Base-by-base conservation (phyloP, 1,140 invertebrate genomes). In the Scaptomyza montana region DNA sequence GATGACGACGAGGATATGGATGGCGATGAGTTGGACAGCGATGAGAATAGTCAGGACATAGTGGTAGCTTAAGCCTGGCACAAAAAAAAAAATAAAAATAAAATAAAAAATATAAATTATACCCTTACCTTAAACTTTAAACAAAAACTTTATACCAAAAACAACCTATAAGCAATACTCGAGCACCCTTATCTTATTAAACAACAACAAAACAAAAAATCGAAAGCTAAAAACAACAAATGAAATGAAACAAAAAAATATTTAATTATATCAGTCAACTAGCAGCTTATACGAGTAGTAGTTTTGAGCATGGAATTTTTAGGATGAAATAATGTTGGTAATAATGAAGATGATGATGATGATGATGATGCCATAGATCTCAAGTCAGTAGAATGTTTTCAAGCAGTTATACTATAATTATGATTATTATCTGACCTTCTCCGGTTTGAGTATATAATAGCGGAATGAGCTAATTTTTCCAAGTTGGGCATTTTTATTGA, bases 11-110 rank as follows among this genome's bases (percentile, higher is more conserved):
- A 84, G 39, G 80, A 85, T 36, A 30, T 85, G 66, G 81, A 87
- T 13, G 90, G 91, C 55, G 91, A 92, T 53, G 91, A 92, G 56
- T 16, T 16, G 16, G 81, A 87, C 16, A 90, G 91, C 55, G 91
- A 92, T 53, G 91, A 92, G 56, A 91, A 92, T 30, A 92, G 92
- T 61, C 91, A 92, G 74, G 91, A 92, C 73, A 92, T 92, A 69
- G 81, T 90, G 60, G 91, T 91, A 73, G 90, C 91, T 49, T 92
- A 92, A 68, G 68, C 4, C 39, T 33, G 25, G 63, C 43, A 41
- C 16, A 59, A 25, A 25, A 2, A 25, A 25, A 25, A 25, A 1
- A 25, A 3, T 0, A 25, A 1, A 25, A 25, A 71, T 51, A 62
- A 25, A 25, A 25, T n/a, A n/a, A n/a, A 43, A n/a, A 5, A 43